phyloP scores from a whole-genome alignment of 2,888 invertebrate species.

The Megamerina dolium region DNA sequence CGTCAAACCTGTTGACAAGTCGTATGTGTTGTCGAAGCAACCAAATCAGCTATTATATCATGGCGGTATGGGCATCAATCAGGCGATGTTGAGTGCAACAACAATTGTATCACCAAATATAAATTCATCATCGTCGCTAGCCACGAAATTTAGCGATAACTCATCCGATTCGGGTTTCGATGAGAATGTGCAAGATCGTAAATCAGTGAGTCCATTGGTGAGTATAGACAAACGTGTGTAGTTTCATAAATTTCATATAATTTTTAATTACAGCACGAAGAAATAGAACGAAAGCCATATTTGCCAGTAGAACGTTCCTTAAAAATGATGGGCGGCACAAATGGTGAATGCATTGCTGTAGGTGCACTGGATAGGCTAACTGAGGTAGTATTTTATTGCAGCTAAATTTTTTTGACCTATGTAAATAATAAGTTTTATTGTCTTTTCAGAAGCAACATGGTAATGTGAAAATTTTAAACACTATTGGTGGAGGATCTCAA shows the following conservation, averaged over 20 bases:
- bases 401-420: no score
- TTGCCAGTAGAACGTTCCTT: no score
- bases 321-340: no score
- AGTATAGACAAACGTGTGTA: constrained; percentile 15
- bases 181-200: constrained; percentile 51
- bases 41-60: constrained; percentile 11
- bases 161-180: constrained; percentile 71
- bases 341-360: no score
- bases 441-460: no score
- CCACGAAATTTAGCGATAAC: constrained; percentile 56
- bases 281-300: constrained; percentile 36
- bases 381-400: no score
- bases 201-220: constrained; percentile 44
- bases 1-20: constrained; percentile 27
- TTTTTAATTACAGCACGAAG: constrained; percentile 35
- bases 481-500: no score
- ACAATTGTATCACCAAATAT: neutral
- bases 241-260: neutral
- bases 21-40: constrained; percentile 22
- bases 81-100: neutral
- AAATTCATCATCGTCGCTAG: constrained; percentile 32
- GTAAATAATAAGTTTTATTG: no score
- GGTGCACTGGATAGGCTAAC: no score
- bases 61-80: constrained; percentile 4
- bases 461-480: no score